Base-by-base conservation (phyloP, 2,888 invertebrate genomes). In the Nomada fucata region DNA sequence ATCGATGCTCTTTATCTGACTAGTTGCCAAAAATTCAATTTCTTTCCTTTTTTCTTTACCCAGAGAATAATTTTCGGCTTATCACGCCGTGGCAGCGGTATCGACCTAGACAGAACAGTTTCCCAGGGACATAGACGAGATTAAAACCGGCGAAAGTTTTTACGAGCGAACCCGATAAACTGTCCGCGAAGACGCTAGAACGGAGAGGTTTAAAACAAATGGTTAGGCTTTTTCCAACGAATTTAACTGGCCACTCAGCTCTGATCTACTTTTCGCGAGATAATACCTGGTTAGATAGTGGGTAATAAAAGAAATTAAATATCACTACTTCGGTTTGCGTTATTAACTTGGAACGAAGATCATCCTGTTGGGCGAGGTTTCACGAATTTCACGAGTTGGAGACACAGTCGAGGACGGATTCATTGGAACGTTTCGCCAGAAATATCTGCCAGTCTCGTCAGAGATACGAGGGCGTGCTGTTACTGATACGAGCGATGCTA, bases 11-110 rank as follows among this genome's bases (percentile, higher is more conserved):
- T 63, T 67, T 47, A 47, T 47, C 47, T 2, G 15, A 47, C 15
- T 47, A 47, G 13, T 15, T 15, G 13, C 47, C 47, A 47, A 47
- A 47, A 47, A 47, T 13, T 47, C 15, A 13, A 11, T 13, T 47
- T 13, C 15, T 47, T 47, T 47, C 47, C 47, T 1, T 0, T 15
- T 13, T 47, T 47, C 11, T 47, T 47, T 15, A 11, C 47, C 47
- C 13, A 15, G 15, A 3, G 61, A 69, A 84, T 82, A 78, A 83
- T 80, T 83, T 83, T 75, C 59, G 69, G 57, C 60, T 81, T 79
- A 83, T 71, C 78, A 29, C 9, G 55, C 18, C 10, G 23, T 4
- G 26, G 44, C 15, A 59, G 53, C 59, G 29, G 44, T 64, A 67
- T 73, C 78, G 80, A 81, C 61, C 73, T 61, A 50, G 13, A 53